Percentiles rank a stretch among this genome's conserved stretches.
Conservation (phyloP, 2,797 vertebrate genomes). For the Hapalemur alaotrensis region DNA sequence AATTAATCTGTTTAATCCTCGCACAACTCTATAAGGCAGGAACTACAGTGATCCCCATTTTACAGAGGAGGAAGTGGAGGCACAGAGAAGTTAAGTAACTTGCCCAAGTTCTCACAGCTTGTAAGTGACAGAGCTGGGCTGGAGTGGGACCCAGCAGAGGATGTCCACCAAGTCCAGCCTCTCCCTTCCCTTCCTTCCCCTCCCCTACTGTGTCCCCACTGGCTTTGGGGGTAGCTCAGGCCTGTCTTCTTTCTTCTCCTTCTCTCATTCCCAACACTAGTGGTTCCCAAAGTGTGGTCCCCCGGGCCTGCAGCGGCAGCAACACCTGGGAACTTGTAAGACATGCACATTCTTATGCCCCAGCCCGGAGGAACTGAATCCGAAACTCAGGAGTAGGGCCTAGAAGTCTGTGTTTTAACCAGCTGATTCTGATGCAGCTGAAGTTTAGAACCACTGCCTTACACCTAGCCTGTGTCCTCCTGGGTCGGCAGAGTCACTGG, state of each 20-base stretch:
- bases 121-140: not conserved
- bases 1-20: not conserved
- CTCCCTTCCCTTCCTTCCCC: no score
- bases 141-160: not conserved
- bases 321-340: not conserved
- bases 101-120: not conserved
- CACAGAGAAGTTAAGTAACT: conserved; percentile 20
- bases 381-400: not conserved
- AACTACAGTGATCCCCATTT: not conserved
- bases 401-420: not conserved
- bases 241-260: not conserved
- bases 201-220: accelerated
- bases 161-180: not conserved
- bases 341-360: not conserved
- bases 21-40: not conserved
- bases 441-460: not conserved
- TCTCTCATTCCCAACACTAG: not conserved
- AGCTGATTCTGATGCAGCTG: not conserved
- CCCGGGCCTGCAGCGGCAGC: not conserved
- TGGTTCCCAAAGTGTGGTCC: not conserved
- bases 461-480: not conserved
- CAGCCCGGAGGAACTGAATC: not conserved
- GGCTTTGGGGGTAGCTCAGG: not conserved
- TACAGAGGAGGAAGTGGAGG: not conserved
- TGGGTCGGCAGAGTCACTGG: not conserved